Base-by-base conservation (phyloP, 2,888 invertebrate genomes). In the Chrysopilus asiliformis region DNA sequence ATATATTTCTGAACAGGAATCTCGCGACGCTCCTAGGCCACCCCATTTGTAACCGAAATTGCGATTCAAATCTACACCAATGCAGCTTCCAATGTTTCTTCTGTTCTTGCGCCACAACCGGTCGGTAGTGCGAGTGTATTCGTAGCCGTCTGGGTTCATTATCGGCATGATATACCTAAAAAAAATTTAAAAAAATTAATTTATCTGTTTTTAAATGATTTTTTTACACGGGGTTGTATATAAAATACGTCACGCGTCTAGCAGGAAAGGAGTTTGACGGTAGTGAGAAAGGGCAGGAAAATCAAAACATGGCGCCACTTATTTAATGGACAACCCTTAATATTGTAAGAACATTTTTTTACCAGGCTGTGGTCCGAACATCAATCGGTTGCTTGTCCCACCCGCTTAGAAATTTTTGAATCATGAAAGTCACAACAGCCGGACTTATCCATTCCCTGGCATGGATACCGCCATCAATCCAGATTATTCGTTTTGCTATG, bases 391-490 rank as follows among this genome's bases (percentile, higher is more conserved):
- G 68, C 4, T 67, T 64, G 29, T 80, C 72, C 57, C 74, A 79
- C 47, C 74, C 76, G 46, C 76, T 74, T 3, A 75, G 73, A 32
- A 86, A 58, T 40, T 74, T 68, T 52, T 84, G 72, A 13, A 84
- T 75, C 25, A 85, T 66, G 56, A 74, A 86, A 0, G 84, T 79
- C 3, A 81, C 82, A 0, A 78, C 71, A 0, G 86, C 81, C 0
- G 81, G 77, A 28, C 80, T 78, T 49, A 87, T 83, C 86, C 86
- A 94, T 66, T 94, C 94, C 15, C 93, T 71, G 0, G 87, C 83
- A 50, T 90, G 89, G 46, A 87, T 86, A 13, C 84, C 79, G 1
- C 76, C 79, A 51, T 81, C 81, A 27, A 81, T 60, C 81, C 82
- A 83, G 9, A 83, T 67, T 1, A 8, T 22, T n/a, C n/a, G n/a